Evolutionary conservation across 35 echinoderm and acorn worm species (phyloP), one percentile per base, ranked within the genome.

Genomic region (Chiridota heheva): DNA sequence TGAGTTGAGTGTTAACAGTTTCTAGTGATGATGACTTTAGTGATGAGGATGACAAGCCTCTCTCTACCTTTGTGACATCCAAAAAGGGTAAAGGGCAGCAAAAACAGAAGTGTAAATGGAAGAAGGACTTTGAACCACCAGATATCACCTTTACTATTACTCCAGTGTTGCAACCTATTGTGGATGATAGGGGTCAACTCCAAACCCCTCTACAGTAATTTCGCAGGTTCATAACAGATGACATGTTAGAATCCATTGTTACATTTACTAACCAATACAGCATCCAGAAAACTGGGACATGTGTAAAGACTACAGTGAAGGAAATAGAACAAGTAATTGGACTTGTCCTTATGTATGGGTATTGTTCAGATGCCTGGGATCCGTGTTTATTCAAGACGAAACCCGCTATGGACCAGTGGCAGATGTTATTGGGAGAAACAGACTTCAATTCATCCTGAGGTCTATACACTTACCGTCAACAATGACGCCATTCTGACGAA

Each of bases 281-380:
- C 30, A 28, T 58, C 30, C 13, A 58, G 56, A 58, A 58, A 58
- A 58, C 56, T 16, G 56, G 56, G 30, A 58, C 56, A 51, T 51
- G 56, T 58, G 56, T 58, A 58, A 58, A 58, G 20, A 58, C 56
- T 24, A 58, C 56, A 58, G 56, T 58, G 27, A 73, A 73, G 12
- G 70, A 73, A 73, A 48, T 46, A 25, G 70, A 73, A 48, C 70
- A 43, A 44, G 70, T 46, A 73, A 48, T 46, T 24, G 70, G 49
- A 48, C 70, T n/a, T 31, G 2, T 27, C 15, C 30, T 45, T 48
- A 17, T 1, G 70, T 25, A 73, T 73, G 39, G 70, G 70, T 26
- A 73, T 73, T 44, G 70, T 73, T 44, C 70, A 73, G 44, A 73
- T 73, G 70, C 70, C 42, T 6, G 70, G 70, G 17, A 32, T 73